These are phyloP conservation scores for Drosophila bifasciata DNA, from an alignment of 1,140 invertebrate species.

Conservation along the genomic window DNA sequence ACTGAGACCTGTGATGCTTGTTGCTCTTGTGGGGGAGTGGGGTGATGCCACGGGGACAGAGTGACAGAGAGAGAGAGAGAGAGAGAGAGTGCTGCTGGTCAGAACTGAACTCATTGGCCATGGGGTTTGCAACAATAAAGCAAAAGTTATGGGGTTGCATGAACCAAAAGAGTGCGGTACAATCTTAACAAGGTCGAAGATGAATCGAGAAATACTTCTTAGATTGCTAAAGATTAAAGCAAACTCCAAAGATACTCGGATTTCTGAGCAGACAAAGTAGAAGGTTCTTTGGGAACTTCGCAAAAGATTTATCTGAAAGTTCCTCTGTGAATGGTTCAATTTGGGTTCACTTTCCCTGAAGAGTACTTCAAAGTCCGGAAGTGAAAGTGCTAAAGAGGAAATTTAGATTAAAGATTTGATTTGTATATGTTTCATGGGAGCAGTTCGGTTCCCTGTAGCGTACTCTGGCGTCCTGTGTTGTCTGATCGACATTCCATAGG, in stretches of 20 bases:
- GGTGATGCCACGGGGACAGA: not conserved
- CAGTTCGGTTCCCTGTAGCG: slow-evolving; percentile 18
- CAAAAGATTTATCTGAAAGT: too few species aligned
- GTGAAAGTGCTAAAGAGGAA: too few species aligned
- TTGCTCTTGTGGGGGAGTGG: slow-evolving; percentile 26
- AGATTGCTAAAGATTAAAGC: too few species aligned
- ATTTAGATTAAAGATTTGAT: too few species aligned
- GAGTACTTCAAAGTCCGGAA: too few species aligned
- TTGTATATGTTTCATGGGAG: too few species aligned
- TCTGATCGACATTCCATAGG: slow-evolving; percentile 69
- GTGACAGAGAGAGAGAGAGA: not conserved
- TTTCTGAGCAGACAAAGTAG: too few species aligned
- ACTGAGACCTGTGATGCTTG: slow-evolving; percentile 21
- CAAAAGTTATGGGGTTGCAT: slow-evolving; percentile 4
- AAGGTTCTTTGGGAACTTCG: too few species aligned
- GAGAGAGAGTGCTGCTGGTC: slow-evolving; percentile 8
- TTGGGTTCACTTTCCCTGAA: too few species aligned
- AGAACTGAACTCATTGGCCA: slow-evolving; percentile 54
- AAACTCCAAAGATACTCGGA: too few species aligned
- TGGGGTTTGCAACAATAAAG: slow-evolving; percentile 14
- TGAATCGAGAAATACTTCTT: too few species aligned
- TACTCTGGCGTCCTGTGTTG: slow-evolving; percentile 22
- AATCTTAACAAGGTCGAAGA: not conserved
- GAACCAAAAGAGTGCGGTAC: slow-evolving; percentile 1
- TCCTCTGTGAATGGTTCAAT: too few species aligned